phyloP scores from a whole-genome alignment of 1,140 invertebrate genomes.

The Cydia fagiglandana region DNA sequence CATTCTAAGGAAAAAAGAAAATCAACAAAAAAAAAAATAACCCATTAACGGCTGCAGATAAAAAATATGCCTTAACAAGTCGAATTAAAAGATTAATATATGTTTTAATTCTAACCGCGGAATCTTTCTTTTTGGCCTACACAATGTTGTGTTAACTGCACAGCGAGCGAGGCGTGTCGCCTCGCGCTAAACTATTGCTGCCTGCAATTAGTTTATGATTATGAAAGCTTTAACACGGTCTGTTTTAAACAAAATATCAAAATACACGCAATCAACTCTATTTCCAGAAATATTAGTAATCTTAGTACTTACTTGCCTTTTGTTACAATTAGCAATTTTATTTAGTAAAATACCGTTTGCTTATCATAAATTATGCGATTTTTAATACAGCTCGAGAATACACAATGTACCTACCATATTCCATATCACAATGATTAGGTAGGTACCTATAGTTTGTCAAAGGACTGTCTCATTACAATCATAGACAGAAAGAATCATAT shows the following conservation, averaged over 20 bases:
- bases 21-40: no score
- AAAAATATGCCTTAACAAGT: not conserved
- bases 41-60: no score
- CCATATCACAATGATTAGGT: no score
- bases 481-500: no score
- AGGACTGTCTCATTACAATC: no score
- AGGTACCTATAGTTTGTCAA: no score
- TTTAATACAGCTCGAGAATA: no score
- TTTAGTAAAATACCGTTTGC: no score
- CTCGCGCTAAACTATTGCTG: slow-evolving; percentile 10
- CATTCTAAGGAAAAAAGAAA: no score
- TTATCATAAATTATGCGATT: no score
- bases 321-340: not conserved
- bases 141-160: not conserved
- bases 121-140: not conserved
- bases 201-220: slow-evolving; percentile 19
- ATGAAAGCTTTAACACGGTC: not conserved
- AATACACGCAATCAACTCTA: not conserved
- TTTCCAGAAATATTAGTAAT: not conserved
- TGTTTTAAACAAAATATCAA: not conserved
- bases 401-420: no score
- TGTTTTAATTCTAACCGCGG: not conserved
- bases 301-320: no score
- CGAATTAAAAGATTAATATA: not conserved
- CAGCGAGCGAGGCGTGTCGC: slow-evolving; percentile 5